phyloP scores from a whole-genome alignment of 2,113 vertebrate genomes.

The Podarcis muralis region DNA sequence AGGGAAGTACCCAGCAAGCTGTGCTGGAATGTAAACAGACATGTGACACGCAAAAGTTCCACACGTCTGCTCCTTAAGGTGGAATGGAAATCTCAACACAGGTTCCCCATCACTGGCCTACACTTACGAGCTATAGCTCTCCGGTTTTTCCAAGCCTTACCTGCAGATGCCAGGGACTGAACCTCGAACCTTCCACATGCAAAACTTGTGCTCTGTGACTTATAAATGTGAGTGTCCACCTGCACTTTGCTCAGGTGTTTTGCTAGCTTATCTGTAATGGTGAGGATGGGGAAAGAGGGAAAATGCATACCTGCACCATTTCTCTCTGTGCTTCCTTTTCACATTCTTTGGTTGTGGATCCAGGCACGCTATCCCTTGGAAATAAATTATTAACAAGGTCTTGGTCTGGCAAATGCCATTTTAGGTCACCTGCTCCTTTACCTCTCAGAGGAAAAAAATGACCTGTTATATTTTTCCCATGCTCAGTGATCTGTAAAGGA shows the following conservation, averaged over 20 bases:
- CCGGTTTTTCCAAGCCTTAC: not conserved
- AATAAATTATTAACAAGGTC: constrained; percentile 56
- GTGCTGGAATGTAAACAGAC: too few relatives aligned
- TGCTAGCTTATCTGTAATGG: constrained; percentile 4
- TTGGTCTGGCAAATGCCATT: constrained; percentile 23
- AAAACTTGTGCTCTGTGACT: not conserved
- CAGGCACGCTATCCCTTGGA: constrained; percentile 19
- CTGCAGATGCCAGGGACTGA: not conserved
- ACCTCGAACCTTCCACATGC: too few relatives aligned
- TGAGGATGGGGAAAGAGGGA: not conserved
- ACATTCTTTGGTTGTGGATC: constrained; percentile 4
- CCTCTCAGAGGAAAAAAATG: not conserved
- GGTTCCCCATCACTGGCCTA: too few relatives aligned
- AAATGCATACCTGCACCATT: not conserved
- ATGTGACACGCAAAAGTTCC: too few relatives aligned
- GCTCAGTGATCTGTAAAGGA: not conserved
- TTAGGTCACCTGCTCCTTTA: constrained; percentile 26
- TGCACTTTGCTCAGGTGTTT: constrained; percentile 29
- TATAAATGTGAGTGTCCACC: not conserved
- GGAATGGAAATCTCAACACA: too few relatives aligned
- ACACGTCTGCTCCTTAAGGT: too few relatives aligned
- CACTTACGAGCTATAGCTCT: too few relatives aligned
- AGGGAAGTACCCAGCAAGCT: too few relatives aligned
- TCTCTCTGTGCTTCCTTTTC: not conserved
- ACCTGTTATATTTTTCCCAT: constrained; percentile 14